phyloP scores from a whole-genome alignment of 2,113 vertebrate species.

The Gnathonemus echidnorhynchus region DNA sequence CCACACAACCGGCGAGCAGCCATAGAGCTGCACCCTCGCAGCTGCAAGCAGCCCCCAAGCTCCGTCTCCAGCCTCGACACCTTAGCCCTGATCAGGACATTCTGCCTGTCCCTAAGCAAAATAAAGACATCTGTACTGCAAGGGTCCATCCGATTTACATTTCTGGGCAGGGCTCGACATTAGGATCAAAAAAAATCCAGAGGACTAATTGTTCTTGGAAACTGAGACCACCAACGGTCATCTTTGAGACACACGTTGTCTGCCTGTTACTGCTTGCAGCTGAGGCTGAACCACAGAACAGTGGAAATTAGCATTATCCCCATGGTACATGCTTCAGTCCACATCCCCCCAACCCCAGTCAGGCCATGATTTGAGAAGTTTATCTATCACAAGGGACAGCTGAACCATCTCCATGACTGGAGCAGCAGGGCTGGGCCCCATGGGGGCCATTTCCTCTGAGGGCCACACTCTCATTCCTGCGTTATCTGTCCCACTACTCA shows the following conservation, averaged over 20 bases:
- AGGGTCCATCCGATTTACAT: not conserved
- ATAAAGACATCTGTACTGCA: constrained; percentile 30
- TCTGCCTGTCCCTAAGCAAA: not conserved
- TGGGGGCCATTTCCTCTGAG: not conserved
- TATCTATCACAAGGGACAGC: not conserved
- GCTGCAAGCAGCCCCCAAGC: not conserved
- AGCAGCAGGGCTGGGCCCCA: not conserved
- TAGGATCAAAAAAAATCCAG: constrained; percentile 50
- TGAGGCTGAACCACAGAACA: not conserved
- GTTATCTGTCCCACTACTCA: constrained; percentile 19
- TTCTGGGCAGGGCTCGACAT: constrained; percentile 35
- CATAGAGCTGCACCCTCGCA: not conserved
- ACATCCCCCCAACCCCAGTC: not conserved
- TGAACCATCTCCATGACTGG: not conserved
- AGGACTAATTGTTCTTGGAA: constrained; percentile 40
- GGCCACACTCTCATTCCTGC: constrained; percentile 16
- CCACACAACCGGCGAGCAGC: not conserved
- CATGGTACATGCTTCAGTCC: not conserved
- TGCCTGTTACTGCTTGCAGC: not conserved
- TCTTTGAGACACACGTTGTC: constrained; percentile 19
- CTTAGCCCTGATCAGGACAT: not conserved
- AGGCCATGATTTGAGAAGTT: not conserved
- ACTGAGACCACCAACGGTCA: constrained; percentile 38
- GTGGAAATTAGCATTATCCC: not conserved
- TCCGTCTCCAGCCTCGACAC: not conserved